phyloP scores from a whole-genome alignment of 2,797 vertebrate genomes.

The Sebastes matsubarae region DNA sequence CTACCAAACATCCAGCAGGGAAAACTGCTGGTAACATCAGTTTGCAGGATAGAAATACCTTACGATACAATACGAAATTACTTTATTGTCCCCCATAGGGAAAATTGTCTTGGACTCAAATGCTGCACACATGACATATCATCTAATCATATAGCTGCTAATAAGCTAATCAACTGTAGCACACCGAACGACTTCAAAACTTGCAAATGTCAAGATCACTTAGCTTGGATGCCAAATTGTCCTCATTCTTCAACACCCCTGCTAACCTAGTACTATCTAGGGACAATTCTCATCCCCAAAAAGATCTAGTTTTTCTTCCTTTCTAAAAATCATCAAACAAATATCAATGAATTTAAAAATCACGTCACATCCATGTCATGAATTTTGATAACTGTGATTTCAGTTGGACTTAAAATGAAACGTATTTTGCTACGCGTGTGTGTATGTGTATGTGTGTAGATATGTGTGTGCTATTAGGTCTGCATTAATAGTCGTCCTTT shows the following conservation, averaged over 20 bases:
- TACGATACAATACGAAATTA: no score
- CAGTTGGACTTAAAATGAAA: neutral
- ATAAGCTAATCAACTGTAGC: neutral
- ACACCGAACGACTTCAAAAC: no score
- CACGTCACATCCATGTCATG: no score
- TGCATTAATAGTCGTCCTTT: constrained; percentile 60
- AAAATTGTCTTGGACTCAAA: no score
- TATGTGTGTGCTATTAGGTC: constrained; percentile 37
- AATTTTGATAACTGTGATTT: neutral
- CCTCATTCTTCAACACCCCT: neutral
- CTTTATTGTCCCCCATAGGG: no score
- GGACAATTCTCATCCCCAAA: neutral
- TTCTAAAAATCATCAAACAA: no score
- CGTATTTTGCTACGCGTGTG: neutral
- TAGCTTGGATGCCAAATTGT: no score
- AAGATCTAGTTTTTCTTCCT: neutral
- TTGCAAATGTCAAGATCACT: no score
- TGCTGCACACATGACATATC: neutral
- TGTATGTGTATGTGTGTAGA: neutral
- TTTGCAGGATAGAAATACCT: neutral
- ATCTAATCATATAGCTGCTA: neutral
- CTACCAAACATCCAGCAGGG: no score
- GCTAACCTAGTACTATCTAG: neutral
- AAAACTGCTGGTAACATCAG: neutral
- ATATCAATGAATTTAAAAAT: no score